Percentiles rank a stretch among this genome's conserved stretches.
phyloP scores from a whole-genome alignment of 2,113 vertebrate genomes.

The Etia nguti region DNA sequence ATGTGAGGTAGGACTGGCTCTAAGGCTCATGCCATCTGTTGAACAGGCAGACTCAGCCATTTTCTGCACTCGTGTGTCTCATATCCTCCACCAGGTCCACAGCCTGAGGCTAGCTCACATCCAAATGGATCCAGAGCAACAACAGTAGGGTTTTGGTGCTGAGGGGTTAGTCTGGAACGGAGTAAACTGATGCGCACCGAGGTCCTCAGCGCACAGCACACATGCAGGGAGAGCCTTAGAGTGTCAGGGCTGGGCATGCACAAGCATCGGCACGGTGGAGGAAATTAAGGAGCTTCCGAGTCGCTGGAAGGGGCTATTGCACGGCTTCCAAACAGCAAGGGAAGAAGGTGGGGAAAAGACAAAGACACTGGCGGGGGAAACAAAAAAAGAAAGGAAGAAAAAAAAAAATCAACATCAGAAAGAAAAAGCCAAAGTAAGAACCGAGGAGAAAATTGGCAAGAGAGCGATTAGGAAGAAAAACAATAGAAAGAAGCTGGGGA shows the following conservation, averaged over 20 bases:
- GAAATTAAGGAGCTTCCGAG: slow-evolving; percentile 29
- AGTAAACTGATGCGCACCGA: neutral
- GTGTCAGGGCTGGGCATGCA: slow-evolving; percentile 26
- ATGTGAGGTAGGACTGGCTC: slow-evolving; percentile 37
- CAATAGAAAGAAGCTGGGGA: slow-evolving; percentile 14
- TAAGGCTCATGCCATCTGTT: slow-evolving; percentile 63
- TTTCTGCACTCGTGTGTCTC: slow-evolving; percentile 47
- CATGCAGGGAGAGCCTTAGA: slow-evolving; percentile 1
- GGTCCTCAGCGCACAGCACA: neutral
- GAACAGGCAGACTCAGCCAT: slow-evolving; percentile 63
- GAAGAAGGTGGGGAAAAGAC: neutral
- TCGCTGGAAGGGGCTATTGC: slow-evolving; percentile 22
- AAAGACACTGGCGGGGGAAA: neutral
- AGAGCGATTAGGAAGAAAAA: slow-evolving; percentile 20
- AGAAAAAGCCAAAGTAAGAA: slow-evolving; percentile 12
- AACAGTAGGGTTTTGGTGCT: slow-evolving; percentile 20
- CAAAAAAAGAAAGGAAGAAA: neutral
- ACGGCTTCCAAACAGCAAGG: slow-evolving; percentile 13
- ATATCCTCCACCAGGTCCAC: slow-evolving; percentile 32
- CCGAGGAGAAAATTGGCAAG: slow-evolving; percentile 35
- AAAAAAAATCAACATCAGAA: neutral
- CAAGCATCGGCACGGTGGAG: slow-evolving; percentile 13
- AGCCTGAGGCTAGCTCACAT: slow-evolving; percentile 36
- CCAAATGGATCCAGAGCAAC: slow-evolving; percentile 18
- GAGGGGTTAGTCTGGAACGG: neutral